A percentile compares a stretch with the other conserved stretches of the same genome.
Evolutionary conservation across 2,113 vertebrate genomes (phyloP).

Genomic region (Rhea americana): DNA sequence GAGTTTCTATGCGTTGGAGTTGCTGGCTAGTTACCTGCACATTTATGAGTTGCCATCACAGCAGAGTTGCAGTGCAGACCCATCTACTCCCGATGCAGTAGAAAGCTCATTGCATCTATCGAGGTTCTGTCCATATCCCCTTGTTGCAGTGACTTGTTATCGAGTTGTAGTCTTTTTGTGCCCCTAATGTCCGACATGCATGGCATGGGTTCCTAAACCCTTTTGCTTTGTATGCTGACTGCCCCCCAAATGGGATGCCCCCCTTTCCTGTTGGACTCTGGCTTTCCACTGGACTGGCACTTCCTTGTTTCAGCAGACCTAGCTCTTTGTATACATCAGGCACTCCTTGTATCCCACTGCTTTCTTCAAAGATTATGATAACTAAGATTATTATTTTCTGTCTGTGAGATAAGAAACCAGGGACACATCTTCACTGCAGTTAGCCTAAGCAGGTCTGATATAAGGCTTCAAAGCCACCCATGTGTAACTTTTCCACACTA

Average conservation of each 20-base stretch:
- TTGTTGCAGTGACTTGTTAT: fast-evolving
- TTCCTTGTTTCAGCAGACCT: background rate
- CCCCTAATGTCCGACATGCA: background rate
- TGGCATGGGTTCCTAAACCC: background rate
- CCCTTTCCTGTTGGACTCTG: background rate
- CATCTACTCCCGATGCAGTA: background rate
- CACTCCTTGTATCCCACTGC: background rate
- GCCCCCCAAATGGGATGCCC: fast-evolving
- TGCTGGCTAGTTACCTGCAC: background rate
- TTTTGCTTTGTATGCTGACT: background rate
- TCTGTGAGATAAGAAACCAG: background rate
- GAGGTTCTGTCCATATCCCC: background rate
- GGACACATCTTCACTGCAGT: background rate
- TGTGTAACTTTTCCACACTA: background rate
- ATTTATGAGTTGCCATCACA: fast-evolving
- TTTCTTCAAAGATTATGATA: background rate
- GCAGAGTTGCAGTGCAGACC: background rate
- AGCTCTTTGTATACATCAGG: background rate
- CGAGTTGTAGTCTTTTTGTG: background rate
- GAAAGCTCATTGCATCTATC: background rate
- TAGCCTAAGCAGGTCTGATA: background rate
- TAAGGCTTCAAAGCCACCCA: background rate
- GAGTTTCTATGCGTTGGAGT: background rate
- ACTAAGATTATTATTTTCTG: background rate
- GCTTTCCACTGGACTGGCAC: background rate